phyloP scores from a whole-genome alignment of 2,888 invertebrate genomes.

The Eupeodes luniger region DNA sequence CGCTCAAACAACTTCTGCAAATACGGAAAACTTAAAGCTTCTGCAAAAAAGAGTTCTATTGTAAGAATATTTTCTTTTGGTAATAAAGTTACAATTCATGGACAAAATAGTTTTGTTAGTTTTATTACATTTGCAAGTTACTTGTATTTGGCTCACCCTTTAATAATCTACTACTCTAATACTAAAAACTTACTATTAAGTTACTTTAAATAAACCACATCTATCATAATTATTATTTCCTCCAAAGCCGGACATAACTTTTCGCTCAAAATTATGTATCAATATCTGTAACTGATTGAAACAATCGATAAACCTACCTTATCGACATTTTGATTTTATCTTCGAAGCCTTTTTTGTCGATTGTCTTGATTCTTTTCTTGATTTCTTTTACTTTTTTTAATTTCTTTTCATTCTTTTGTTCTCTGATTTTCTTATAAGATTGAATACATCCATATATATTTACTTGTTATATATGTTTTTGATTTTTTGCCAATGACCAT shows the following conservation, averaged over 20 bases:
- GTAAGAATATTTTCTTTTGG: too few relatives aligned
- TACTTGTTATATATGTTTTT: not conserved
- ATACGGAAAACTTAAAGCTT: too few relatives aligned
- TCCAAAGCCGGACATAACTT: not conserved
- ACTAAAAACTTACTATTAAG: too few relatives aligned
- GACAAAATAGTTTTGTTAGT: too few relatives aligned
- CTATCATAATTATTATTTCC: not conserved
- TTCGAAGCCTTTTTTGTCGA: not conserved
- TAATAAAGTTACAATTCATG: too few relatives aligned
- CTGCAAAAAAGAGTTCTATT: too few relatives aligned
- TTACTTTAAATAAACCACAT: too few relatives aligned
- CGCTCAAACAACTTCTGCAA: too few relatives aligned
- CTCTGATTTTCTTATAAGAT: slow-evolving; percentile 9
- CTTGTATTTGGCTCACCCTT: too few relatives aligned
- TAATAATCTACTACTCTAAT: too few relatives aligned
- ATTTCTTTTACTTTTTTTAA: not conserved
- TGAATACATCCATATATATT: too few relatives aligned
- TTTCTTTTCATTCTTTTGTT: not conserved
- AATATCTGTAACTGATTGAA: not conserved
- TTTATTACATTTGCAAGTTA: too few relatives aligned
- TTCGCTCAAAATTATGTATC: not conserved
- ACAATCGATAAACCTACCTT: not conserved
- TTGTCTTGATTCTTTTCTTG: not conserved
- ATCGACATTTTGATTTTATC: slow-evolving; percentile 10
- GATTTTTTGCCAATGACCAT: slow-evolving; percentile 31